Evolutionary conservation across 2,797 vertebrate species (phyloP).

Genomic region (Rhinichthys osculus): DNA sequence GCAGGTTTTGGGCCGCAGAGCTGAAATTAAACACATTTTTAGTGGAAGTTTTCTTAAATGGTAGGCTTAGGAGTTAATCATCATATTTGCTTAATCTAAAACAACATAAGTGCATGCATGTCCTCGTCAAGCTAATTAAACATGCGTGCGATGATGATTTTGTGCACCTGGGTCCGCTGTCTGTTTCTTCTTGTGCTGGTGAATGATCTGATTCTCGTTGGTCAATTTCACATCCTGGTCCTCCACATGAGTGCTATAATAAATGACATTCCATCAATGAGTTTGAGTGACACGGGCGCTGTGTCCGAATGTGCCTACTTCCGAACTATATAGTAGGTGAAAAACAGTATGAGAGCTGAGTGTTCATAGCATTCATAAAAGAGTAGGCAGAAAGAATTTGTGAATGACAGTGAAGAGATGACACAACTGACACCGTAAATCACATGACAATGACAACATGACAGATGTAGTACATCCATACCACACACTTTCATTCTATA

Average conservation of each 20-base stretch:
- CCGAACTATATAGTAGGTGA: background rate
- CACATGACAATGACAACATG: too few relatives aligned
- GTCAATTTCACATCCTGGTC: conserved; percentile 97
- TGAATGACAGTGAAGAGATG: too few relatives aligned
- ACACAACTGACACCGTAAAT: too few relatives aligned
- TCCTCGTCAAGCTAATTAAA: background rate
- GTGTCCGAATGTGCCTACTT: background rate
- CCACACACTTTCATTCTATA: too few relatives aligned
- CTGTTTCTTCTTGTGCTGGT: conserved; percentile 86
- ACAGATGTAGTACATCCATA: too few relatives aligned
- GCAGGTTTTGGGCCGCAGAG: conserved; percentile 95
- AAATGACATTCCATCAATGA: background rate
- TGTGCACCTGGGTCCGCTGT: conserved; percentile 87
- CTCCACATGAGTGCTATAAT: conserved; percentile 85
- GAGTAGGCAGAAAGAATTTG: too few relatives aligned
- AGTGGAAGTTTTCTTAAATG: background rate
- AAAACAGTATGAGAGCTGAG: background rate
- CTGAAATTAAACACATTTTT: conserved; percentile 69
- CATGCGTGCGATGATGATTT: background rate
- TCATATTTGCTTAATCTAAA: background rate
- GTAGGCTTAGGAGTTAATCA: background rate
- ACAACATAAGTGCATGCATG: background rate
- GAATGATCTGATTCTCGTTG: conserved; percentile 93
- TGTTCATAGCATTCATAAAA: background rate
- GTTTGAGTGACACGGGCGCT: background rate